Conservation (phyloP, 2,797 vertebrate genomes). For the Pachyuromys duprasi region DNA sequence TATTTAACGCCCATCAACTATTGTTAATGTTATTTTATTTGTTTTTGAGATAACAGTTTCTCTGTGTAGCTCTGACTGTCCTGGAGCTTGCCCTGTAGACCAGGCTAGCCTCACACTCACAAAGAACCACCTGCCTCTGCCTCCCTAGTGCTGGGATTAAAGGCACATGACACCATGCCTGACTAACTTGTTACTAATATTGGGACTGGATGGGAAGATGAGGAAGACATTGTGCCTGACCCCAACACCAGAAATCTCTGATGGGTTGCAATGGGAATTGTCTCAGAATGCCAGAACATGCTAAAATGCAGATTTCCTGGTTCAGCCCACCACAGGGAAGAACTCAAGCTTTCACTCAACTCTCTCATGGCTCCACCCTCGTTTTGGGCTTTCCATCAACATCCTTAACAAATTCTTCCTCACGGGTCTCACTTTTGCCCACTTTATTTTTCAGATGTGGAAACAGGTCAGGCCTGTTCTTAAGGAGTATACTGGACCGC, state of each 20-base stretch:
- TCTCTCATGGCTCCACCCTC: background rate
- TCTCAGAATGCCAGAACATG: background rate
- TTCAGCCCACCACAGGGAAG: background rate
- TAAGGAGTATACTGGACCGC: background rate
- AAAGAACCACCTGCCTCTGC: background rate
- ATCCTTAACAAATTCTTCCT: background rate
- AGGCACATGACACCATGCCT: background rate
- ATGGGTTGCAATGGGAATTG: background rate
- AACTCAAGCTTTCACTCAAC: background rate
- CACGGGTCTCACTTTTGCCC: background rate
- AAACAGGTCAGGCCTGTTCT: background rate
- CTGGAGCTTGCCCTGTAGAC: background rate
- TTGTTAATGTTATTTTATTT: background rate
- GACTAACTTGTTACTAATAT: background rate
- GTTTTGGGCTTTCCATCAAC: background rate
- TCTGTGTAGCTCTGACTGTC: background rate
- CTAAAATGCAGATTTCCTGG: background rate
- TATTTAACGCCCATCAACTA: slow-evolving; percentile 49
- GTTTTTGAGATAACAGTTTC: background rate
- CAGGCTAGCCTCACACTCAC: background rate
- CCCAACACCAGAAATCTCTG: background rate
- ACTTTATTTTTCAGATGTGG: background rate
- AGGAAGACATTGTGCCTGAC: background rate
- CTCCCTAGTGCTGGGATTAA: background rate
- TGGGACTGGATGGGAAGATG: background rate